These are phyloP conservation scores for Drosophila atroscutellata DNA, from an alignment of 2,888 invertebrate genomes.

Conservation along the genomic window DNA sequence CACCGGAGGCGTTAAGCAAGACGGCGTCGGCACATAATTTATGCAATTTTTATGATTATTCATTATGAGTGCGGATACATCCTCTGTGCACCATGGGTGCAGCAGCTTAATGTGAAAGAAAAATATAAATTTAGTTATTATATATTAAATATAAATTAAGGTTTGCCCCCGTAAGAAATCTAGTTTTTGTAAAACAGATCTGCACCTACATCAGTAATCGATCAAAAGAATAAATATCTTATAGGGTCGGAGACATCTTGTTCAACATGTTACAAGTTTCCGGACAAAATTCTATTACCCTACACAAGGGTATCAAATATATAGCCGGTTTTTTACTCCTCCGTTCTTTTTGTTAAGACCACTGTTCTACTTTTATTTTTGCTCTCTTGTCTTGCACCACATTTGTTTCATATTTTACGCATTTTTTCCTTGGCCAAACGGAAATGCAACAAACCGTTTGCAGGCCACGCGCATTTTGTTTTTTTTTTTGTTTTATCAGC, in stretches of 20 bases:
- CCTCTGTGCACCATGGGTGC: slow-evolving; percentile 32
- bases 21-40: slow-evolving; percentile 77
- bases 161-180: neutral
- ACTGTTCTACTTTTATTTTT: slow-evolving; percentile 45
- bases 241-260: neutral
- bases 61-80: slow-evolving; percentile 69
- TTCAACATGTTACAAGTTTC: neutral
- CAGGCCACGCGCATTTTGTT: slow-evolving; percentile 10
- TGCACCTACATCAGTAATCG: neutral
- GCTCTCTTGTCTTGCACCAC: slow-evolving; percentile 54
- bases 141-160: no score
- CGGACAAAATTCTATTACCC: neutral
- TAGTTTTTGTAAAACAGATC: neutral
- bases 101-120: neutral
- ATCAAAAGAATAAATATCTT: neutral
- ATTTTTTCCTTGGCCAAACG: slow-evolving; percentile 46
- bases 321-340: neutral
- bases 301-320: neutral
- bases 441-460: slow-evolving; percentile 68
- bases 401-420: slow-evolving; percentile 72
- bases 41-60: slow-evolving; percentile 81
- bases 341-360: slow-evolving; percentile 13
- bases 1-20: slow-evolving; percentile 74
- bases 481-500: neutral
- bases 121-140: neutral